Conservation (phyloP, 23 tunicate species). For the Halocynthia roretzi region DNA sequence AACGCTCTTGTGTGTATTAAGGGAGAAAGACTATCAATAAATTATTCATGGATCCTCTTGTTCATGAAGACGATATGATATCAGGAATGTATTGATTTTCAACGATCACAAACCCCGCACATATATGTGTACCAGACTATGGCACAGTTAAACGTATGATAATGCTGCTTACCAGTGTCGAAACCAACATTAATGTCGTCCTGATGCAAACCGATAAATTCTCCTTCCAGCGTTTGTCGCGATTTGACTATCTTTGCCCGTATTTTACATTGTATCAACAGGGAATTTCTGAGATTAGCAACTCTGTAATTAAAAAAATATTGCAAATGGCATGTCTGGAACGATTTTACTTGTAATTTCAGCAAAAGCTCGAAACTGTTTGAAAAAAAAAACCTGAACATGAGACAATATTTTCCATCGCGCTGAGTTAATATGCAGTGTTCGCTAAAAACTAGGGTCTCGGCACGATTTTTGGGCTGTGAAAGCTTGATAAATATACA, state of each 20-base stretch:
- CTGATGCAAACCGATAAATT: slow-evolving; percentile 76
- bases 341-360: neutral
- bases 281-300: slow-evolving; percentile 88
- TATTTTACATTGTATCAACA: slow-evolving; percentile 85
- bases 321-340: neutral
- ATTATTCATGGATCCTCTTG: no score
- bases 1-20: no score
- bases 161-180: slow-evolving; percentile 61
- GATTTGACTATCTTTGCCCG: slow-evolving; percentile 89
- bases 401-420: slow-evolving; percentile 82
- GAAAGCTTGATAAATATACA: slow-evolving; percentile 94
- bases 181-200: slow-evolving; percentile 98
- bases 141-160: no score
- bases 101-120: no score
- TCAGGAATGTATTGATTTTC: no score
- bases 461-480: slow-evolving; percentile 93
- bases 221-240: slow-evolving; percentile 85
- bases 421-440: slow-evolving; percentile 73
- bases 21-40: no score
- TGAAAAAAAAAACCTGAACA: slow-evolving; percentile 50
- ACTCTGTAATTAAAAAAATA: slow-evolving; percentile 37
- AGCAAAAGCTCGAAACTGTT: neutral
- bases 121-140: no score
- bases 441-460: slow-evolving; percentile 92
- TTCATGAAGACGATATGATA: no score